phyloP scores from a whole-genome alignment of 2,888 invertebrate species.

The Allolobophora icterica region DNA sequence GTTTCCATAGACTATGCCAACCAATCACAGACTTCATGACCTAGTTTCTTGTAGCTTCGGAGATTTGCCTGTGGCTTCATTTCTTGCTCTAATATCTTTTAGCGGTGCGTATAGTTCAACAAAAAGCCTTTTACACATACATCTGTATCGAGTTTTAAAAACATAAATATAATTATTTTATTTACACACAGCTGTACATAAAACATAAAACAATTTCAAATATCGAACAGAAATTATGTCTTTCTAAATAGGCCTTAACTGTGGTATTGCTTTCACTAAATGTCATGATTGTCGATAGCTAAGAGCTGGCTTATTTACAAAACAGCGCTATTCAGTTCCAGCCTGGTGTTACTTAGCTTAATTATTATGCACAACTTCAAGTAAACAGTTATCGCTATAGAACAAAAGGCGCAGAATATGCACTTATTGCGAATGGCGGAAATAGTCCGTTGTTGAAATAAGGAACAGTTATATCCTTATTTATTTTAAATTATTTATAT shows the following conservation, averaged over 20 bases:
- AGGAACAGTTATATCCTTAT: too few species aligned
- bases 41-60: too few species aligned
- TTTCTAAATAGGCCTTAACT: background rate
- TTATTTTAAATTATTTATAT: too few species aligned
- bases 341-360: background rate
- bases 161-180: background rate
- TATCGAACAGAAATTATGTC: background rate
- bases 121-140: background rate
- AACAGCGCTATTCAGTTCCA: background rate
- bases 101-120: too few species aligned
- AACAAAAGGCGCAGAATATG: background rate
- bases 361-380: background rate
- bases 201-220: background rate
- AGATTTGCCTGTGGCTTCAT: too few species aligned
- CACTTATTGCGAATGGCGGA: too few species aligned
- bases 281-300: background rate
- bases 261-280: background rate
- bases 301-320: background rate
- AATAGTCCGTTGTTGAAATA: too few species aligned
- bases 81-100: too few species aligned
- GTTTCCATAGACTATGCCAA: too few species aligned
- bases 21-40: too few species aligned
- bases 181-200: background rate
- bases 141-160: background rate
- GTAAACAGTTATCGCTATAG: background rate